Conservation (phyloP, 2,113 vertebrate genomes). For the Bubo blakistoni region DNA sequence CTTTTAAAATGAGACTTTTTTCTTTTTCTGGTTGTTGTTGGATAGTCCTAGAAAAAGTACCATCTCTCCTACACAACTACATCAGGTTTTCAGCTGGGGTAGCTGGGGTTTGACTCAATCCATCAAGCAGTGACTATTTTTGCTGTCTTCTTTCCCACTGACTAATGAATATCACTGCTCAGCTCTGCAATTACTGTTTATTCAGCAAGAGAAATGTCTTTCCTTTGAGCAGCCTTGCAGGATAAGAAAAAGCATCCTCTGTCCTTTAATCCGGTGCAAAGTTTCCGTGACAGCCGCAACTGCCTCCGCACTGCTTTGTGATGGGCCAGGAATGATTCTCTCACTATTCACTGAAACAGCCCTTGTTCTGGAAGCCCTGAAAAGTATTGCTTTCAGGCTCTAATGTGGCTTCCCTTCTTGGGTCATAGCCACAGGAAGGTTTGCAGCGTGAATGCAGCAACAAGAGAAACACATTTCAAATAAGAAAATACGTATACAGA, state of each 20-base stretch:
- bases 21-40: neutral
- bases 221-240: neutral
- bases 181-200: neutral
- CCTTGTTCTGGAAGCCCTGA: neutral
- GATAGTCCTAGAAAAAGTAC: neutral
- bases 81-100: neutral
- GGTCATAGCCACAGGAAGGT: neutral
- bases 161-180: neutral
- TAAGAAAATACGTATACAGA: neutral
- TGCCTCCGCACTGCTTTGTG: neutral
- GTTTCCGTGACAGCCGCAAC: rapidly evolving
- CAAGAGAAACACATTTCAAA: neutral
- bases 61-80: neutral
- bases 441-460: neutral
- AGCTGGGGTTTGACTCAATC: neutral
- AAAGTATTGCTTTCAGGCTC: neutral
- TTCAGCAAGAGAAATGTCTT: neutral
- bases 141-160: neutral
- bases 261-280: neutral
- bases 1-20: neutral
- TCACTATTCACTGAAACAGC: neutral
- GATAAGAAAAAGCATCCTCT: neutral
- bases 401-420: neutral
- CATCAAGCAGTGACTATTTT: neutral
- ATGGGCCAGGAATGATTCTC: neutral